Evolutionary conservation across 2,113 vertebrate species (phyloP).

Genomic region (Psittacula cyanocephala): DNA sequence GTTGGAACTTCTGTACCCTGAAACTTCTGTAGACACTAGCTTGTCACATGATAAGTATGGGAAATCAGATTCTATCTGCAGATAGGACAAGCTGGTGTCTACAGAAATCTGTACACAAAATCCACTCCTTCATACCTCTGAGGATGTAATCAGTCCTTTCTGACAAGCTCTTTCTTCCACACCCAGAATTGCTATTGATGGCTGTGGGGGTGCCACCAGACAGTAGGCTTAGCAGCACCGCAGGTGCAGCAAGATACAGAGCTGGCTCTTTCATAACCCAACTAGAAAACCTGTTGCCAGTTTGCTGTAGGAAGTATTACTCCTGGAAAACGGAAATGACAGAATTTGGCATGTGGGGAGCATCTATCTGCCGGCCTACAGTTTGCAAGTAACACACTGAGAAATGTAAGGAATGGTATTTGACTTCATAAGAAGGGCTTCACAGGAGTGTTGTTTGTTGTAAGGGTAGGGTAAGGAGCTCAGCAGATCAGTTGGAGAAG

Average conservation of each 20-base stretch:
- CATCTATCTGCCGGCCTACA: background rate
- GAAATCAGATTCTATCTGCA: background rate
- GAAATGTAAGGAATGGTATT: slow-evolving; percentile 9
- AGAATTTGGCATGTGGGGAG: background rate
- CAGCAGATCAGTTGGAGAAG: background rate
- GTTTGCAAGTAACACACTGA: background rate
- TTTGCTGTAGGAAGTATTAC: background rate
- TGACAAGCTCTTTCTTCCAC: background rate
- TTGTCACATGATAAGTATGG: background rate
- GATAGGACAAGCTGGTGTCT: background rate
- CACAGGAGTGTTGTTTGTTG: background rate
- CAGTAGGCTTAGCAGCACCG: background rate
- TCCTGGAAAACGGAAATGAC: slow-evolving; percentile 19
- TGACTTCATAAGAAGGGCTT: background rate
- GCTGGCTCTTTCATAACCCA: background rate
- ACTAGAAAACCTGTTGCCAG: background rate
- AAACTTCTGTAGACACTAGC: background rate
- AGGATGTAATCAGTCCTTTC: background rate
- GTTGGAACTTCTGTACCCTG: background rate
- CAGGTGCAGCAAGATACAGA: background rate
- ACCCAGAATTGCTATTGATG: background rate
- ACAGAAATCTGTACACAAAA: background rate
- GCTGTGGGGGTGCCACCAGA: background rate
- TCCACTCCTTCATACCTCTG: background rate
- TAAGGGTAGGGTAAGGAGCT: background rate